Evolutionary conservation across 2,113 vertebrate genomes (phyloP).

Genomic region (Thinocorus orbignyianus): DNA sequence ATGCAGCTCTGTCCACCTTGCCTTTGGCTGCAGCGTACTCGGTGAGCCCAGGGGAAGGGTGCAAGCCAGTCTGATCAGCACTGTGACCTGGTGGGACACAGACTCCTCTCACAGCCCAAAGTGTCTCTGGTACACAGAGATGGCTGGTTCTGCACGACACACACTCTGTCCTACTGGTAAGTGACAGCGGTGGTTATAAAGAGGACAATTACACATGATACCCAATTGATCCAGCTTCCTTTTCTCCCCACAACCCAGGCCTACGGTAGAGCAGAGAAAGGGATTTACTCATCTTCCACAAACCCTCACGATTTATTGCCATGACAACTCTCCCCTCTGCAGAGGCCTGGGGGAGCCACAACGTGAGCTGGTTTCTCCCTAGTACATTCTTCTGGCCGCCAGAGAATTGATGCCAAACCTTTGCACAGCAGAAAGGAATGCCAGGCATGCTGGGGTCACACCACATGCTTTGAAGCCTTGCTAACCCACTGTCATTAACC

Average conservation of each 20-base stretch:
- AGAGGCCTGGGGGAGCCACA: neutral
- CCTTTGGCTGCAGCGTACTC: neutral
- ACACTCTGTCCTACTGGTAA: neutral
- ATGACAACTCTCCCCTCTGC: conserved; percentile 54
- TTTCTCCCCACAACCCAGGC: neutral
- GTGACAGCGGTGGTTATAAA: neutral
- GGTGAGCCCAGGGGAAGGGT: accelerated
- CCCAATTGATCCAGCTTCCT: neutral
- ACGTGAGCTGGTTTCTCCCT: conserved; percentile 32
- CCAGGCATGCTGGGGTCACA: conserved; percentile 75
- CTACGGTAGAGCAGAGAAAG: neutral
- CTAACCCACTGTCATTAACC: conserved; percentile 77
- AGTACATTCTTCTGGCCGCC: conserved; percentile 43
- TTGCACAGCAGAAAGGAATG: conserved; percentile 85
- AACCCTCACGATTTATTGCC: conserved; percentile 47
- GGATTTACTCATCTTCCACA: conserved; percentile 20
- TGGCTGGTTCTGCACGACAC: neutral
- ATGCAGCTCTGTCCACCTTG: neutral
- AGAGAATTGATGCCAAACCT: conserved; percentile 72
- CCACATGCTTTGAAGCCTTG: conserved; percentile 76
- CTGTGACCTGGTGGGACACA: neutral
- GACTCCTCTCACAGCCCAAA: neutral
- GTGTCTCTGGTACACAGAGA: neutral
- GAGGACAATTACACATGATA: neutral
- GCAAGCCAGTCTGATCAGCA: neutral